Base-by-base conservation (phyloP, 2,113 vertebrate genomes). In the Sclerurus mexicanus region DNA sequence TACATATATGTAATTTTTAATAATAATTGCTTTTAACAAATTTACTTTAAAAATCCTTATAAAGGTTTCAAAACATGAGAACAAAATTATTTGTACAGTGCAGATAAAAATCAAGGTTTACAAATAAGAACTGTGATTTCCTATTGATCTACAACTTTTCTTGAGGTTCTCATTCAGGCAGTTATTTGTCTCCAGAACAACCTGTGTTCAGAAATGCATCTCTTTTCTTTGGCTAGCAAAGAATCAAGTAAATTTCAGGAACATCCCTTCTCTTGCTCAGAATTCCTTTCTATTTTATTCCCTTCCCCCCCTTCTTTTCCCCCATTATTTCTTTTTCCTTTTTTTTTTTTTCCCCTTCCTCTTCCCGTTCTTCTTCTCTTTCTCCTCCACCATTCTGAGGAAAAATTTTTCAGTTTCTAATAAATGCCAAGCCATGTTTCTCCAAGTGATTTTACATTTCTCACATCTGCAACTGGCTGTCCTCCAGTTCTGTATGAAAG, bases 291-390 rank as follows among this genome's bases (percentile, higher is more conserved):
- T 25, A 4, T n/a, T 66, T 47, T 53, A 27, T 8, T 40, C 21
- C 15, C 5, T 4, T 14, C 22, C 23, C 21, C 30, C 20, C 0
- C 1, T 2, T 19, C 28, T 12, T 10, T 10, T 12, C 7, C 2
- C 5, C 2, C 5, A 24, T 8, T 6, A 52, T 2, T 13, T 19
- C 14, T 10, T 56, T 8, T 7, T 23, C 7, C 2, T 16, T 14
- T 23, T 35, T 6, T 33, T 21, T 8, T 10, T 28, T 11, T 4
- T 19, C 2, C 4, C 18, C 3, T 49, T 46, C 4, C 7, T 20
- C 9, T 44, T 40, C 6, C 5, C 9, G 27, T 27, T 68, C 7
- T 10, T 11, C 3, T 74, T 40, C 7, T 12, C 7, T 9, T 83
- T 73, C n/a, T 85, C 10, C 4, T 24, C 14, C 7, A 16, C 12